These are phyloP conservation scores for Sebastes elongatus DNA, from an alignment of 2,797 vertebrate genomes.

Conservation along the genomic window DNA sequence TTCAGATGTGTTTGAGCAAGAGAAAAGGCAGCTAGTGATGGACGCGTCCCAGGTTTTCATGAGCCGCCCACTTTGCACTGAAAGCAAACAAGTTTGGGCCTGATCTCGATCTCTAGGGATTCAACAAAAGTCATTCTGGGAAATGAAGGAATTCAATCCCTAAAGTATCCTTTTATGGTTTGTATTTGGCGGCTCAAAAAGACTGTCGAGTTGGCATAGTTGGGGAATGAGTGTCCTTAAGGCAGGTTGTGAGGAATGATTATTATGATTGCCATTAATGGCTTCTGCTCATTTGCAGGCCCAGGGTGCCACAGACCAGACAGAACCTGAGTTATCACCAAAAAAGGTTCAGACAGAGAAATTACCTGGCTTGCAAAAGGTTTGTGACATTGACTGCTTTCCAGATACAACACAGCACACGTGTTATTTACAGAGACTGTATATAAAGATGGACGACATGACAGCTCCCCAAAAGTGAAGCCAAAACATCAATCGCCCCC, in stretches of 20 bases:
- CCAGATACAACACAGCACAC: background rate
- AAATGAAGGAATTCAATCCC: background rate
- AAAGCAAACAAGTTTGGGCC: slow-evolving; percentile 17
- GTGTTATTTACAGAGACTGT: no score
- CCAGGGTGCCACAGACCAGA: slow-evolving; percentile 34
- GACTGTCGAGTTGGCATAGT: background rate
- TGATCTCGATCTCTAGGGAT: background rate
- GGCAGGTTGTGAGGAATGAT: background rate
- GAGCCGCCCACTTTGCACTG: background rate
- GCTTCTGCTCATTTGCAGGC: slow-evolving; percentile 34
- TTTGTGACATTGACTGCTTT: slow-evolving; percentile 29
- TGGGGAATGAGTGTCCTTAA: background rate
- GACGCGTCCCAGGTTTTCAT: background rate
- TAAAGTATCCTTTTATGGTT: background rate
- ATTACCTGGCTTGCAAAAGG: slow-evolving; percentile 60
- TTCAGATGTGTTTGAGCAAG: background rate
- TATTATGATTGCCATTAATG: background rate
- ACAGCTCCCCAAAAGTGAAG: no score
- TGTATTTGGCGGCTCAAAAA: background rate
- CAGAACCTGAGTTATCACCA: slow-evolving; percentile 45
- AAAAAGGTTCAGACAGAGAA: slow-evolving; percentile 59
- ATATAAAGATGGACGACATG: no score
- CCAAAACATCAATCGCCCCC: no score
- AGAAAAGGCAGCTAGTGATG: background rate
- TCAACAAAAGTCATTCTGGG: background rate